Evolutionary conservation across 2,888 invertebrate genomes (phyloP).

Genomic region (Orchesella flavescens): DNA sequence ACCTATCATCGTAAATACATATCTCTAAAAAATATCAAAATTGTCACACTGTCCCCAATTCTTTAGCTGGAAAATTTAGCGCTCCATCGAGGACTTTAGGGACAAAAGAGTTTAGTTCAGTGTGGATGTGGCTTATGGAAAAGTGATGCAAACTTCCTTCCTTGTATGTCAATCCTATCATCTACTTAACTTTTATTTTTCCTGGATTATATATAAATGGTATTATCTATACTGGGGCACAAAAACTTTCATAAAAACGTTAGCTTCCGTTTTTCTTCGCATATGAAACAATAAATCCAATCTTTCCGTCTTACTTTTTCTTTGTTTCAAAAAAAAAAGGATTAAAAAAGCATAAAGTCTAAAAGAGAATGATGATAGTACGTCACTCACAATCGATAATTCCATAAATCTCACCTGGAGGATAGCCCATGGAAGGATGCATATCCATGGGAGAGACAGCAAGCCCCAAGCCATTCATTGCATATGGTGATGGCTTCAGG

Average conservation of each 20-base stretch:
- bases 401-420: conserved; percentile 75
- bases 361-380: too few relatives aligned
- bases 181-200: neutral
- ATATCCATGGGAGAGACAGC: conserved; percentile 79
- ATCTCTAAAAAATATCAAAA: neutral
- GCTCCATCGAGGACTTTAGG: too few relatives aligned
- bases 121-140: conserved; percentile 19
- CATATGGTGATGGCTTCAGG: conserved; percentile 79
- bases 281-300: neutral
- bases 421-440: conserved; percentile 81
- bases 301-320: conserved; percentile 7
- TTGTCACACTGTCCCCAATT: too few relatives aligned
- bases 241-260: neutral
- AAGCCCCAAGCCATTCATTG: conserved; percentile 77
- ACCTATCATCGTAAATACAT: neutral
- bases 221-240: too few relatives aligned
- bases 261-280: neutral
- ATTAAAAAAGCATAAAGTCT: neutral
- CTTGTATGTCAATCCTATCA: conserved; percentile 4
- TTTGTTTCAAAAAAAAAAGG: conserved; percentile 17
- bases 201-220: too few relatives aligned
- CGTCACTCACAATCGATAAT: too few relatives aligned
- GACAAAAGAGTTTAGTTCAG: neutral
- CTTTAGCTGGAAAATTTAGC: too few relatives aligned
- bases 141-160: conserved; percentile 26